These are phyloP conservation scores for Anagyrus pseudococci DNA, from an alignment of 2,888 invertebrate species.

Conservation along the genomic window DNA sequence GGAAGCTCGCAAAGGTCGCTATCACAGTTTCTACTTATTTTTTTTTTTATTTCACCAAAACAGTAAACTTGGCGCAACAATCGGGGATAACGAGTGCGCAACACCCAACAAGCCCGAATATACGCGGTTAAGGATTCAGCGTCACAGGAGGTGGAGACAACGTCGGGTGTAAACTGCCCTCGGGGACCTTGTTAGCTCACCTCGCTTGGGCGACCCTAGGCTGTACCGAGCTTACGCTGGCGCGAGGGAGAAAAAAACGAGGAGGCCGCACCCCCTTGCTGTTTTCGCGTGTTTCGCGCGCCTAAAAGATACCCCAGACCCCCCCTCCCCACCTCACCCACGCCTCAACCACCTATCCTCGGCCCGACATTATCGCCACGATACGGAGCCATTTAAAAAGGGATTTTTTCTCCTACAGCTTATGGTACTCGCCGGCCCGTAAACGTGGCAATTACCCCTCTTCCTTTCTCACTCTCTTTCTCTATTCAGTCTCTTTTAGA, in stretches of 20 bases:
- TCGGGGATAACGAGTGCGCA: not conserved
- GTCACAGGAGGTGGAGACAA: conserved; percentile 38
- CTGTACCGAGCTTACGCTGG: not conserved
- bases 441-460: no score
- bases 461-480: no score
- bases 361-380: no score
- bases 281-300: not conserved
- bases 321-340: no score
- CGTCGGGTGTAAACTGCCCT: conserved; percentile 58
- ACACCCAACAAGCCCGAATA: not conserved
- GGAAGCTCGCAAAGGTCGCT: no score
- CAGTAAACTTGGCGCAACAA: not conserved
- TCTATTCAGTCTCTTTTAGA: no score
- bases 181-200: conserved; percentile 60
- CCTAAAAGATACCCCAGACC: not conserved
- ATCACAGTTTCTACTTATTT: no score
- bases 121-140: conserved; percentile 43
- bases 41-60: no score
- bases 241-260: not conserved
- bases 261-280: not conserved
- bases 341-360: no score
- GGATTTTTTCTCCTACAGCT: no score
- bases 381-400: no score
- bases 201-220: conserved; percentile 46
- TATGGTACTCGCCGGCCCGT: no score